Evolutionary conservation across 2,797 vertebrate genomes (phyloP), one percentile per base, ranked within the genome.

Genomic region (Graptemys geographica): DNA sequence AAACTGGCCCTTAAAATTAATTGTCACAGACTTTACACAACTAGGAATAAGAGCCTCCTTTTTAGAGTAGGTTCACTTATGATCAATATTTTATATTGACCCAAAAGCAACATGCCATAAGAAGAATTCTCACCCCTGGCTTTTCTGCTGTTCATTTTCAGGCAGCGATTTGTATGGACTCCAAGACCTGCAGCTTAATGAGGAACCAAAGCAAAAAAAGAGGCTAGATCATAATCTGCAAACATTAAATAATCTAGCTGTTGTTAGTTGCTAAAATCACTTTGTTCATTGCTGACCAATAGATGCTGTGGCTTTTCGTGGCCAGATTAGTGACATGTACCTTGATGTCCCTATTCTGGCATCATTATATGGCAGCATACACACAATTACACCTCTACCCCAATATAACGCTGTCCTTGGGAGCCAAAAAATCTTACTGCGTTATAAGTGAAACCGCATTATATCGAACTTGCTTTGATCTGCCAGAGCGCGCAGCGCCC

Each of bases 111-210:
- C 18, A 69, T 69, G 31, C 57, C 33, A 49, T 65, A 79, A 27
- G 2, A 15, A 12, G 2, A 2, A 6, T 55, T 84, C n/a, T 41
- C 21, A 79, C 31, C 25, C 52, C 78, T 84, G 57, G n/a, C 65
- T 10, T 93, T 52, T 6, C 15, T 49, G 6, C 8, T 8, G 41
- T 28, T 84, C 13, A 47, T 28, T 65, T 81, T 28, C 76, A 55
- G 21, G 74, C 27, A 74, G 49, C 4, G 9, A 31, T 59, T 59
- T 59, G 13, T 69, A 18, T 37, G n/a, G 95, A 49, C 69, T n/a
- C 47, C 9, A 6, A 2, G 5, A 49, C 37, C 7, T n/a, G 3
- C 56, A 31, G 59, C 11, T 37, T 65, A 52, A 31, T 0, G 0
- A 69, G 83, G 33, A 84, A 86, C 2, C 1, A 56, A 69, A 19